Evolutionary conservation across 2,113 vertebrate species (phyloP).

Genomic region (Motacilla alba): DNA sequence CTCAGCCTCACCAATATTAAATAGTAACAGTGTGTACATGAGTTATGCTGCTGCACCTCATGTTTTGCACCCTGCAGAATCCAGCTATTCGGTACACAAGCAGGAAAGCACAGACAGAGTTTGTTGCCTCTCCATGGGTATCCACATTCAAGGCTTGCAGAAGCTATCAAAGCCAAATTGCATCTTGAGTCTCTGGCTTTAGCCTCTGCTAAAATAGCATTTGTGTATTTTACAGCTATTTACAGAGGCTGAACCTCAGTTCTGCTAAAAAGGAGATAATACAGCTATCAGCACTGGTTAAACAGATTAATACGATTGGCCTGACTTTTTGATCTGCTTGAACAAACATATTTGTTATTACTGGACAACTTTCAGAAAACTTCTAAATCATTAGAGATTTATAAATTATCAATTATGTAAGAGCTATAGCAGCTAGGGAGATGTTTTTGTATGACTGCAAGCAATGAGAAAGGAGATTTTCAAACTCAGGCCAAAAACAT

Average conservation of each 20-base stretch:
- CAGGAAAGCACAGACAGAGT: not conserved
- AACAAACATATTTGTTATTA: slow-evolving; percentile 22
- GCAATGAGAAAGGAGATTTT: not conserved
- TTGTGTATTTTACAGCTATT: slow-evolving; percentile 1
- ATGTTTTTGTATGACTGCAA: not conserved
- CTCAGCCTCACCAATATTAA: slow-evolving; percentile 45
- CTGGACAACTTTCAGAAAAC: not conserved
- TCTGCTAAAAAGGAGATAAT: slow-evolving; percentile 1
- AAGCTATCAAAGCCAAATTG: not conserved
- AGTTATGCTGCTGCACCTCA: slow-evolving; percentile 17
- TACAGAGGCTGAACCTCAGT: not conserved
- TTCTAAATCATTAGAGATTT: not conserved
- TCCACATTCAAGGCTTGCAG: not conserved
- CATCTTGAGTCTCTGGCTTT: not conserved
- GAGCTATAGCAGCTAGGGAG: not conserved
- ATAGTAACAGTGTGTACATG: slow-evolving; percentile 40
- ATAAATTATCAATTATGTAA: slow-evolving; percentile 16
- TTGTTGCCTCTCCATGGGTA: not conserved
- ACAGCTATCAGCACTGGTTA: not conserved
- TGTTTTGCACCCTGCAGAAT: slow-evolving; percentile 25
- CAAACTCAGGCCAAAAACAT: not conserved
- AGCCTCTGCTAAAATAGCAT: not conserved
- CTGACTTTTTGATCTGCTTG: slow-evolving; percentile 8
- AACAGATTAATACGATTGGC: not conserved
- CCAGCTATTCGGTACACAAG: not conserved